These are phyloP conservation scores for Dendroctonus ponderosae DNA, from an alignment of 1,140 invertebrate genomes.

Conservation along the genomic window DNA sequence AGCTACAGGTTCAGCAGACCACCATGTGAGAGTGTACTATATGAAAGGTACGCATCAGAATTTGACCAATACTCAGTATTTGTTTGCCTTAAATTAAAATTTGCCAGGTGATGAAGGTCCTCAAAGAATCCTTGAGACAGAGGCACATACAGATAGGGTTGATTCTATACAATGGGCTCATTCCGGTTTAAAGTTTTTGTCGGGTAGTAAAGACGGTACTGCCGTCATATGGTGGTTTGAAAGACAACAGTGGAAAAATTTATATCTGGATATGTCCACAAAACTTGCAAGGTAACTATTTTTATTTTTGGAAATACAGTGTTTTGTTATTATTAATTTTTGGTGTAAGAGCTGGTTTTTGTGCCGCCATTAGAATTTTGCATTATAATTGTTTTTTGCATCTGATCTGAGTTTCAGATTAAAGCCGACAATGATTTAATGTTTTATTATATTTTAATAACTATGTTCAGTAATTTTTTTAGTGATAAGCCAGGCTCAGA, in stretches of 20 bases:
- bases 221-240: conserved; percentile 92
- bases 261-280: conserved; percentile 71
- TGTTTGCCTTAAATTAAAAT: not conserved
- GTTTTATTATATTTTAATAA: not conserved
- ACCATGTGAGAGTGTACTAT: conserved; percentile 88
- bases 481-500: conserved; percentile 56
- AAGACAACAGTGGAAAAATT: conserved; percentile 83
- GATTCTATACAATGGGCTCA: conserved; percentile 97
- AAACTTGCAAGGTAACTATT: conserved; percentile 62
- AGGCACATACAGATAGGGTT: conserved; percentile 89
- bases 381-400: too few relatives aligned
- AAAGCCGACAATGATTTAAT: not conserved
- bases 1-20: conserved; percentile 91
- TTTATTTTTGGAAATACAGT: conserved; percentile 1
- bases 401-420: too few relatives aligned
- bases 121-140: conserved; percentile 72
- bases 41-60: conserved; percentile 59
- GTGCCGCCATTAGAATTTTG: too few relatives aligned
- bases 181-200: conserved; percentile 80
- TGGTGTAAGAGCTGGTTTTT: too few relatives aligned
- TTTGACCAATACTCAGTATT: not conserved
- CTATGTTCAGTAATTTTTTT: conserved; percentile 5
- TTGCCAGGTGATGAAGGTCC: conserved; percentile 61
- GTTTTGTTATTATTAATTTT: not conserved
- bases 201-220: conserved; percentile 95